phyloP scores from a whole-genome alignment of 2,113 vertebrate genomes.

The Amphiprion percula region DNA sequence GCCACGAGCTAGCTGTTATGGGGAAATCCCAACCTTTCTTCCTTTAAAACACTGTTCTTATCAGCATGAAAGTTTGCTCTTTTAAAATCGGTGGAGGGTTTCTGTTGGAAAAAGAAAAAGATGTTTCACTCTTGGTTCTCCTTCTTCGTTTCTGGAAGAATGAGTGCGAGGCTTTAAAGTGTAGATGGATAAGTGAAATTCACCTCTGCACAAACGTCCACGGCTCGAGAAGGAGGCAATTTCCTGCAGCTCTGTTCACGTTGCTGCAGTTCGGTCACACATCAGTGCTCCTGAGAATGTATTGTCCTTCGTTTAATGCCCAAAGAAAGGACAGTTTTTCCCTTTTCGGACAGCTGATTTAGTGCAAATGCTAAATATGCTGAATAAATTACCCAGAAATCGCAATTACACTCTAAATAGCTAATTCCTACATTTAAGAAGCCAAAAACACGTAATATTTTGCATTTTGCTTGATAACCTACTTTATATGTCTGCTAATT shows the following conservation, averaged over 20 bases:
- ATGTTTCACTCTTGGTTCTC: slow-evolving; percentile 33
- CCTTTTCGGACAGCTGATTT: slow-evolving; percentile 20
- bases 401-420: too few species aligned
- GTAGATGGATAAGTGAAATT: slow-evolving; percentile 76
- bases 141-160: slow-evolving; percentile 53
- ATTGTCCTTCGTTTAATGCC: slow-evolving; percentile 48
- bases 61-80: slow-evolving; percentile 11
- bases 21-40: slow-evolving; percentile 32
- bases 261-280: slow-evolving; percentile 66
- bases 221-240: slow-evolving; percentile 71
- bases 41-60: background rate
- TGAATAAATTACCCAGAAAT: too few species aligned
- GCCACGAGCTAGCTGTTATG: slow-evolving; percentile 3
- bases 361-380: slow-evolving; percentile 6
- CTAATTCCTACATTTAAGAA: too few species aligned
- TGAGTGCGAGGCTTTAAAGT: slow-evolving; percentile 52
- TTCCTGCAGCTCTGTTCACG: slow-evolving; percentile 63
- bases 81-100: slow-evolving; percentile 35
- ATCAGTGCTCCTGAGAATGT: slow-evolving; percentile 39
- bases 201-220: slow-evolving; percentile 67
- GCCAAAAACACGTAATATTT: too few species aligned
- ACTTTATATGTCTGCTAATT: too few species aligned
- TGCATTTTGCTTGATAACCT: too few species aligned
- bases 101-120: slow-evolving; percentile 30
- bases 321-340: slow-evolving; percentile 21